These are phyloP conservation scores for Ascaphus truei DNA, from an alignment of 2,113 vertebrate species.

Conservation along the genomic window DNA sequence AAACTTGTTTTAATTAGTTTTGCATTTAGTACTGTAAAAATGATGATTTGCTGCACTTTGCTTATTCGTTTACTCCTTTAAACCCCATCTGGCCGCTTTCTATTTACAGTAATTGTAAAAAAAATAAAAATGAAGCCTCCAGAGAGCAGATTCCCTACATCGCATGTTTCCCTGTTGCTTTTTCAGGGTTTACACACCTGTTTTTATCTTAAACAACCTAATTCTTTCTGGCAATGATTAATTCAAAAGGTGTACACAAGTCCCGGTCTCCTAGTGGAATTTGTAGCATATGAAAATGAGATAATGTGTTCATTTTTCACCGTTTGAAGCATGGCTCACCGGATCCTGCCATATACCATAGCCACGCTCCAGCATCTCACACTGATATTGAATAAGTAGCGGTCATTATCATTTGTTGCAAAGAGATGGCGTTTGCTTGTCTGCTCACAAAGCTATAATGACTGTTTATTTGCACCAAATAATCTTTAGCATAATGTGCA, in stretches of 20 bases:
- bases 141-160: constrained; percentile 21
- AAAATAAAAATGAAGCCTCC: constrained; percentile 34
- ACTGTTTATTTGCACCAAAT: background rate
- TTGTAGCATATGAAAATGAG: constrained; percentile 38
- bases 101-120: constrained; percentile 35
- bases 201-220: constrained; percentile 35
- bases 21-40: constrained; percentile 2
- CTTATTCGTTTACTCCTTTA: constrained; percentile 4
- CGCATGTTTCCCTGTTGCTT: constrained; percentile 36
- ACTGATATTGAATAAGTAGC: background rate
- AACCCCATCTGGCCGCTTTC: constrained; percentile 43
- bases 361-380: background rate
- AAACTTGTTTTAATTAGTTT: constrained; percentile 15
- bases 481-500: background rate
- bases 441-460: background rate
- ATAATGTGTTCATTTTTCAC: constrained; percentile 28
- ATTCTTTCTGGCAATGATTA: constrained; percentile 44
- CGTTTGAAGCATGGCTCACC: constrained; percentile 38
- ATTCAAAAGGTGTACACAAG: constrained; percentile 41
- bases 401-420: background rate
- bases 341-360: background rate
- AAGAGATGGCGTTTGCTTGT: background rate
- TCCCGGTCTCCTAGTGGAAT: constrained; percentile 39
- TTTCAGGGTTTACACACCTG: constrained; percentile 53
- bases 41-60: background rate